phyloP scores from a whole-genome alignment of 2,797 vertebrate species.

The Sternotherus odoratus region DNA sequence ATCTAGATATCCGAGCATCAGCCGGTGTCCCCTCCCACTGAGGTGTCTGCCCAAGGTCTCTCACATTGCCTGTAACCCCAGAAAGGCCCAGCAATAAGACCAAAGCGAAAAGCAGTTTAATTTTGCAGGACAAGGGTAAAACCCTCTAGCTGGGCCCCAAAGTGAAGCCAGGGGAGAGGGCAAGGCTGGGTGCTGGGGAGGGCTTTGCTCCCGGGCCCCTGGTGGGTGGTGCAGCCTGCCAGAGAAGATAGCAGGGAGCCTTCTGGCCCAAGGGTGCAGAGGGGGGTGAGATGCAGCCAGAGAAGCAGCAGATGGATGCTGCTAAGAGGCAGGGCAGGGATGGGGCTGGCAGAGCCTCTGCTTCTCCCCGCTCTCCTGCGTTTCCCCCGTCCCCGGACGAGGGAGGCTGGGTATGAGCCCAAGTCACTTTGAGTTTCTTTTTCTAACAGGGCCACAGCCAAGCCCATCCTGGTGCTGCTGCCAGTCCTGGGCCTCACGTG shows the following conservation, averaged over 20 bases:
- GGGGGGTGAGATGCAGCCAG: rapidly evolving
- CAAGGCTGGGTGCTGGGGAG: too few relatives aligned
- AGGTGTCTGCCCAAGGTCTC: neutral
- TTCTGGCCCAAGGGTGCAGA: rapidly evolving
- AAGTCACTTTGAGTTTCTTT: constrained; percentile 23
- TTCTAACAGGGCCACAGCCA: constrained; percentile 86
- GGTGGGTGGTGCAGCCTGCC: neutral
- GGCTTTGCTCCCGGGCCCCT: neutral
- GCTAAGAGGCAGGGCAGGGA: neutral
- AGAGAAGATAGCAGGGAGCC: neutral
- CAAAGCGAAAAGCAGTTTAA: neutral
- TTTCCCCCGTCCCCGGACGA: rapidly evolving
- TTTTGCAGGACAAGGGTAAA: neutral
- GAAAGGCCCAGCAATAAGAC: neutral
- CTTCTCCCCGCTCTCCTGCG: rapidly evolving
- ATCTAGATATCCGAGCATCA: neutral
- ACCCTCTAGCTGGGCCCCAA: neutral
- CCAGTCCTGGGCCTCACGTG: constrained; percentile 94
- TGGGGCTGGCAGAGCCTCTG: neutral
- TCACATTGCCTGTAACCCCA: neutral
- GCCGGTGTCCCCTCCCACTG: neutral
- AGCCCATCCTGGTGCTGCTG: constrained; percentile 90
- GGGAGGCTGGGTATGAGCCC: rapidly evolving
- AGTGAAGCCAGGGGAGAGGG: neutral
- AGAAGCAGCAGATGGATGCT: neutral